Base-by-base conservation (phyloP, 2,888 invertebrate genomes). In the Noctua pronuba region DNA sequence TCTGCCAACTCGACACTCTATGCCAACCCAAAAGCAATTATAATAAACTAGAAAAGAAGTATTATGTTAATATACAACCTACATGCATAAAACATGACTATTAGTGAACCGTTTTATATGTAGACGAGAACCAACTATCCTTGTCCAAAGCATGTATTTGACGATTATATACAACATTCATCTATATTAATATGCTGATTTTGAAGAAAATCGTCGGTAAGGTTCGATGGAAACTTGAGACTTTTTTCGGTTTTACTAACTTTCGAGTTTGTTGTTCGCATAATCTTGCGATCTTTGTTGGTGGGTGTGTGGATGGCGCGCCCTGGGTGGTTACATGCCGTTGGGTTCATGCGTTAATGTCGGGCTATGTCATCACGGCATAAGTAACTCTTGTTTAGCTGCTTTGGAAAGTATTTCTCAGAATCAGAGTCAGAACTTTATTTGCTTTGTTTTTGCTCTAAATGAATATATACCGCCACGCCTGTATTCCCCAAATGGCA, bases 81-180 rank as follows among this genome's bases (percentile, higher is more conserved):
- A 89, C 82, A 91, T 91, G 83, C 86, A 89, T 91, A 85, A 88
- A 79, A 85, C 79, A 90, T 90, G 80, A 85, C 84, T 77, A 86
- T 85, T 83, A 85, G 76, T 38, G 58, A 62, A 52, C 55, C 79
- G 62, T 82, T 82, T 75, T 86, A 86, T 77, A 82, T 84, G 82
- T 85, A 76, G 55, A 77, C 74, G 80, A 86, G 55, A 77, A 3
- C 41, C 31, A 31, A 66, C 77, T 55, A 73, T 77, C 79, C 81
- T 83, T 79, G 77, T 83, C 52, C 24, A 16, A 79, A 65, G 70
- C 69, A 82, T 86, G 82, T 86, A 72, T 82, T 66, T 73, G 80
- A 79, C 80, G 84, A 87, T 87, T 83, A 87, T 80, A 46, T 65
- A 64, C 24, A 41, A 62, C 72, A 82, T 82, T n/a, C 44, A 18